These are phyloP conservation scores for Chrysocyon brachyurus DNA, from an alignment of 2,797 vertebrate species.

Conservation along the genomic window DNA sequence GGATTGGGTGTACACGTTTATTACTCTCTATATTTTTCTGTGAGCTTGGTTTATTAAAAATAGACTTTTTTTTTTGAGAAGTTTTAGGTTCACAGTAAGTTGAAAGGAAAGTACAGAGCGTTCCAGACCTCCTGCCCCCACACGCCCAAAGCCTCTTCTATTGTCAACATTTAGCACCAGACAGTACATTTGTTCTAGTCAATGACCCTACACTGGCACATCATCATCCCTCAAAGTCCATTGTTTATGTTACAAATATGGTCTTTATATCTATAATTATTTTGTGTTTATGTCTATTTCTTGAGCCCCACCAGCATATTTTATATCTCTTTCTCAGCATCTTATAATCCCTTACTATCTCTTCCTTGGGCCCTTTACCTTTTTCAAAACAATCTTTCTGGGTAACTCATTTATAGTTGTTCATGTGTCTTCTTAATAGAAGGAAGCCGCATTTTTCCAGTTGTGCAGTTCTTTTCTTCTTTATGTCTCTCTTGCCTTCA, in stretches of 20 bases:
- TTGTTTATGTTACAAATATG: slow-evolving; percentile 16
- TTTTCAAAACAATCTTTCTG: slow-evolving; percentile 10
- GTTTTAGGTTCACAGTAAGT: neutral
- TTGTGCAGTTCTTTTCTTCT: neutral
- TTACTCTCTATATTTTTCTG: neutral
- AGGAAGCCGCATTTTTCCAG: slow-evolving; percentile 7
- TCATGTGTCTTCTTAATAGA: slow-evolving; percentile 31
- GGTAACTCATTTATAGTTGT: slow-evolving; percentile 35
- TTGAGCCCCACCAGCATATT: neutral
- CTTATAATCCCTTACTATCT: neutral
- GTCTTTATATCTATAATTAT: slow-evolving; percentile 41
- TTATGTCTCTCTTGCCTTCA: slow-evolving; percentile 7
- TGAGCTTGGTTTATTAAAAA: neutral
- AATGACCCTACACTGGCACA: neutral
- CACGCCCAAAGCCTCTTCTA: neutral
- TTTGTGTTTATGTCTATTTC: slow-evolving; percentile 40
- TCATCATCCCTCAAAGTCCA: neutral
- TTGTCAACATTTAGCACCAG: neutral
- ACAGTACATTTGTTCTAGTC: neutral
- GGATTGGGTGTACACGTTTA: neutral
- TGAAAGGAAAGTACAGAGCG: neutral
- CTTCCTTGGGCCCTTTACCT: slow-evolving; percentile 21
- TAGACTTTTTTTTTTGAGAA: neutral
- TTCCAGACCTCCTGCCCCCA: neutral
- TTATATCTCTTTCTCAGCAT: slow-evolving; percentile 25